Evolutionary conservation across 2,797 vertebrate species (phyloP).

Genomic region (Dryobates pubescens): DNA sequence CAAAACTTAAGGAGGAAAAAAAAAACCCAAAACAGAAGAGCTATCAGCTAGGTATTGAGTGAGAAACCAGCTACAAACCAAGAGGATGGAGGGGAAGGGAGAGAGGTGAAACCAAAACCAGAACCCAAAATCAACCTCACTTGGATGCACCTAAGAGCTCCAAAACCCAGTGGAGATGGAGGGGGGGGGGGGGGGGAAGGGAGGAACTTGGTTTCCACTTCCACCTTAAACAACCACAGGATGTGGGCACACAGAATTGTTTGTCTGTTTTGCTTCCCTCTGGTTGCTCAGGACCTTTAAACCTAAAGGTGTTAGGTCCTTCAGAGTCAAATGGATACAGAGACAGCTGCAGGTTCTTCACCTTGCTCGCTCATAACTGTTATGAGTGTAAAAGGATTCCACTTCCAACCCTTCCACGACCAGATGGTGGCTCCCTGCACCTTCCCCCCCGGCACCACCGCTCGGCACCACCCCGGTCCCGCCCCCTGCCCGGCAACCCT

Average conservation of each 20-base stretch:
- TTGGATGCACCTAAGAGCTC: too few species aligned
- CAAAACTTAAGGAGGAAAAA: too few species aligned
- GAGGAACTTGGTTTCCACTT: too few species aligned
- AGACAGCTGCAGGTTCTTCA: constrained; percentile 85
- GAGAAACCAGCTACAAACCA: constrained; percentile 90
- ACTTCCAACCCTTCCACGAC: constrained; percentile 70
- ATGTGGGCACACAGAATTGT: constrained; percentile 60
- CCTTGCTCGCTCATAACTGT: constrained; percentile 82
- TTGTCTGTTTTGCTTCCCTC: constrained; percentile 37
- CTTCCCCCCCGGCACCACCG: neutral
- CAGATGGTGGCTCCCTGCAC: too few species aligned
- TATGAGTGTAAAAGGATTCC: constrained; percentile 89
- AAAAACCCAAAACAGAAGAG: constrained; percentile 84
- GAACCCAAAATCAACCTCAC: too few species aligned
- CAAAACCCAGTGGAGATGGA: too few species aligned
- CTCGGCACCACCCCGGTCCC: constrained; percentile 13
- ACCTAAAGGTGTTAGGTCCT: constrained; percentile 80
- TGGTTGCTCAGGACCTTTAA: constrained; percentile 72
- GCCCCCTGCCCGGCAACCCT: constrained; percentile 40
- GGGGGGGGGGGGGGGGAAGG: too few species aligned
- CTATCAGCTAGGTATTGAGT: constrained; percentile 97
- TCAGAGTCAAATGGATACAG: constrained; percentile 86
- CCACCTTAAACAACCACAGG: constrained; percentile 57
- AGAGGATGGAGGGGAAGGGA: constrained; percentile 81
- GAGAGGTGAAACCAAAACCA: constrained; percentile 70